Evolutionary conservation across 2,113 vertebrate genomes (phyloP), one percentile per base, ranked within the genome.

Genomic region (Peromyscus polionotus): DNA sequence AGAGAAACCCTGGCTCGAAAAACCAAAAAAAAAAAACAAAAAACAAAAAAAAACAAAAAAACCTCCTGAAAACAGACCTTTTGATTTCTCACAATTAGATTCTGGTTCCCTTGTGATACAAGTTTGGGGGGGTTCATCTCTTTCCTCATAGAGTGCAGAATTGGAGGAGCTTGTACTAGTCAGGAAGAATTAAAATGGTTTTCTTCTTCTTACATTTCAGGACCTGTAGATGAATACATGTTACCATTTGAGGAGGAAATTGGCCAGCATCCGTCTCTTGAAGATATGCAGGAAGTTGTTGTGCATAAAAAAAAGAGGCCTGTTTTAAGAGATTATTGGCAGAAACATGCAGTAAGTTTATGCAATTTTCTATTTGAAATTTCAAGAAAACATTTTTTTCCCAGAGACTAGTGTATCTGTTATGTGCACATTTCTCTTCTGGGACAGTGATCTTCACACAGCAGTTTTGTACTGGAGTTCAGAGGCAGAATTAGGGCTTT

Each of bases 221-320:
- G 99, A 96, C 99, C 99, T 0, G 99, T 99, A 93, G 99, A 99
- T 80, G 99, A 99, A 98, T 99, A 99, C 98, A 99, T 99, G 99
- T 98, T 99, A 95, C 99, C 99, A 0, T 99, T 99, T 86, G 99
- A 99, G 98, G 99, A 99, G 98, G 99, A 99, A 98, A 99, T 99
- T 90, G 99, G 99, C n/a, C 99, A 99, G 98, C 99, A 99, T 98
- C 99, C 99, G 26, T 99, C 99, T 88, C 99, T 99, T 75, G 99
- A 99, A 99, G 99, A 99, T 98, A 99, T 99, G 99, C 99, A 99
- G 99, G 99, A 99, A 11, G 99, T 99, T 2, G 99, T 99, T 48
- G 99, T 99, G 88, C 99, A 99, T 98, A 99, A 99, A 99, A 99
- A 99, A 98, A 99, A 99, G 98, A 99, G 99, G 95, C 99, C 99